phyloP scores from a whole-genome alignment of 2,797 vertebrate genomes.

The Heteromormyrus szaboi region DNA sequence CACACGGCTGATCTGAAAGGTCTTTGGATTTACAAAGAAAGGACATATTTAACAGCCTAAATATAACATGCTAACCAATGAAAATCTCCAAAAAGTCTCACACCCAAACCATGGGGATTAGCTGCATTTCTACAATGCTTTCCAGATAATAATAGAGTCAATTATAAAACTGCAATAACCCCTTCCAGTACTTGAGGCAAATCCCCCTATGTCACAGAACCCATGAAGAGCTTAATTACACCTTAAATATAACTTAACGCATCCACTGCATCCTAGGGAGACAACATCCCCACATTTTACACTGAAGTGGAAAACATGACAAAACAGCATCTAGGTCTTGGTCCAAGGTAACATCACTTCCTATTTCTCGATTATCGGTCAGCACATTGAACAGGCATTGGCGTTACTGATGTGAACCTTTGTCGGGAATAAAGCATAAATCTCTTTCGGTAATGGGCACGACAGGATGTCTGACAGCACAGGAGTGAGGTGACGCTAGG shows the following conservation, averaged over 20 bases:
- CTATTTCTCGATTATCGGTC: not conserved
- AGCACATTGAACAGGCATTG: not conserved
- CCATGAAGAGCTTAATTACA: not conserved
- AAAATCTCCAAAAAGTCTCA: not conserved
- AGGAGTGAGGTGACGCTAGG: not conserved
- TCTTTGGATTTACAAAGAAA: not conserved
- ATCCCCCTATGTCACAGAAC: not conserved
- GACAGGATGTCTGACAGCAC: not conserved
- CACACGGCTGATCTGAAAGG: not conserved
- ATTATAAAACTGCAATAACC: not conserved
- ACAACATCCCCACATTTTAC: not conserved
- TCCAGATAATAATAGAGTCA: not conserved
- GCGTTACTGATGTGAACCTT: not conserved
- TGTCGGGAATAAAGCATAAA: not conserved
- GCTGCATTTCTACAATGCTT: not conserved
- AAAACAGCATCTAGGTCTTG: not conserved
- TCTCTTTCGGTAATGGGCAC: not conserved
- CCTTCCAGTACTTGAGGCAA: not conserved
- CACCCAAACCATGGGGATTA: not conserved
- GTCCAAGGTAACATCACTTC: not conserved
- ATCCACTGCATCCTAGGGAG: not conserved
- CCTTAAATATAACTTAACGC: not conserved
- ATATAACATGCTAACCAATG: not conserved
- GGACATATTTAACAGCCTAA: not conserved
- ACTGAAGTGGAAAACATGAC: not conserved